Conservation (phyloP, 2,797 vertebrate species). For the Pangasius djambal region DNA sequence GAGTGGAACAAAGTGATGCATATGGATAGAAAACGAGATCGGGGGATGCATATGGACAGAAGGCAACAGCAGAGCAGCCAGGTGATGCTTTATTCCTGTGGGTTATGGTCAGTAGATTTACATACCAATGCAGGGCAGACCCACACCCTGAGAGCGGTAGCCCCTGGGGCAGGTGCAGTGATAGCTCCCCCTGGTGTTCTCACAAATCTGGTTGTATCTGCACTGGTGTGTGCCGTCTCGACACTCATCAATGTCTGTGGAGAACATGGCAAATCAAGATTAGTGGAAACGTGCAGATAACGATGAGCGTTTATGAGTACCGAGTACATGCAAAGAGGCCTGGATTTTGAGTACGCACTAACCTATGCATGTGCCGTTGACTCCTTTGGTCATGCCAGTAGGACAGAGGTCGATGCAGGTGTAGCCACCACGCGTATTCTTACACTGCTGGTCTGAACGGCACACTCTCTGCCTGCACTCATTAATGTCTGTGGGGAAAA, state of each 20-base stretch:
- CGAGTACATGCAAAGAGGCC: background rate
- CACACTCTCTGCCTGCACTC: slow-evolving; percentile 94
- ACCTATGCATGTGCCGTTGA: slow-evolving; percentile 92
- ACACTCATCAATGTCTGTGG: slow-evolving; percentile 92
- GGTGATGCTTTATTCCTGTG: background rate
- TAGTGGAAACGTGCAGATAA: background rate
- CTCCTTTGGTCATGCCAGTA: slow-evolving; percentile 88
- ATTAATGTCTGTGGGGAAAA: slow-evolving; percentile 86
- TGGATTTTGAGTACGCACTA: background rate
- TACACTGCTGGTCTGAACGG: slow-evolving; percentile 92
- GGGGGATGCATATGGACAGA: slow-evolving; percentile 52
- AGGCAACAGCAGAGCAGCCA: slow-evolving; percentile 47
- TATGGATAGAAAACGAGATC: slow-evolving; percentile 35
- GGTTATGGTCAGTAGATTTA: background rate
- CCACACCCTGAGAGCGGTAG: slow-evolving; percentile 86
- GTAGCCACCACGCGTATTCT: slow-evolving; percentile 93
- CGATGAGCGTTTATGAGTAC: background rate
- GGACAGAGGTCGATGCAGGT: slow-evolving; percentile 95
- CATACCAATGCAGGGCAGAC: slow-evolving; percentile 88
- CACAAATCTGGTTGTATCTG: slow-evolving; percentile 94
- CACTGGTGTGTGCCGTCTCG: slow-evolving; percentile 90
- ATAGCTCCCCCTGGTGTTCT: slow-evolving; percentile 92
- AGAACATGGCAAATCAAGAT: slow-evolving; percentile 4
- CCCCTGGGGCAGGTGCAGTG: slow-evolving; percentile 91
- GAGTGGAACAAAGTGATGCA: slow-evolving; percentile 45